A percentile compares a stretch with the other conserved stretches of the same genome.
These are phyloP conservation scores for Tiphia femorata DNA, from an alignment of 2,888 invertebrate species.

Conservation along the genomic window DNA sequence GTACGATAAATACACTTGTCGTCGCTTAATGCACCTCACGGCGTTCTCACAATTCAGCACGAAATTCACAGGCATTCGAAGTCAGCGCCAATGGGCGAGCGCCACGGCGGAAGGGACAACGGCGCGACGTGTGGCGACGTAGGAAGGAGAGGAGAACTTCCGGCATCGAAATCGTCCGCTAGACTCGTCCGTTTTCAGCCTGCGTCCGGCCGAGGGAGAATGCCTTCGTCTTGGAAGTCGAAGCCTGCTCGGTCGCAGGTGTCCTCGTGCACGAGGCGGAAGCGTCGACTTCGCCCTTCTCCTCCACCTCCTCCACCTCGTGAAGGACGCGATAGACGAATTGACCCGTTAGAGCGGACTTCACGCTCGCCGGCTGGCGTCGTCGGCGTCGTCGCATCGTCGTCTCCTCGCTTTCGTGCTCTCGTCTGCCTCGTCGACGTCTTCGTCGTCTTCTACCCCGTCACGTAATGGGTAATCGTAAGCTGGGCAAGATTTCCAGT, in stretches of 20 bases:
- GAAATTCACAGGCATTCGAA: constrained; percentile 43
- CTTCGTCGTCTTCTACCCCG: not conserved
- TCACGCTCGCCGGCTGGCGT: constrained; percentile 22
- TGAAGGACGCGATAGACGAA: constrained; percentile 25
- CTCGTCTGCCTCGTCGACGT: not conserved
- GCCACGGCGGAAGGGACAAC: not conserved
- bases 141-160: constrained; percentile 37
- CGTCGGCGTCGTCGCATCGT: constrained; percentile 3
- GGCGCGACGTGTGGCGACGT: not conserved
- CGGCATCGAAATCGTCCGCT: constrained; percentile 41
- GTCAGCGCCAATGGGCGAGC: constrained; percentile 19
- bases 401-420: not conserved
- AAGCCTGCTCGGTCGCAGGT: not conserved
- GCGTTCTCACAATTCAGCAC: constrained; percentile 36
- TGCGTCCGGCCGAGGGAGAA: not conserved
- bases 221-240: not conserved
- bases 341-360: constrained; percentile 39
- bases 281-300: constrained; percentile 10
- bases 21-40: constrained; percentile 41
- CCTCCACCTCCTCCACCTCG: constrained; percentile 14
- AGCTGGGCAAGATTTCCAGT: constrained; percentile 56
- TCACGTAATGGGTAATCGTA: constrained; percentile 58
- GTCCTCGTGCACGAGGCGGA: not conserved
- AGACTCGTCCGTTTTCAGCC: too few relatives aligned
- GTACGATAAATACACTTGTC: constrained; percentile 39